phyloP scores from a whole-genome alignment of 2,113 vertebrate species.

The Passer domesticus region DNA sequence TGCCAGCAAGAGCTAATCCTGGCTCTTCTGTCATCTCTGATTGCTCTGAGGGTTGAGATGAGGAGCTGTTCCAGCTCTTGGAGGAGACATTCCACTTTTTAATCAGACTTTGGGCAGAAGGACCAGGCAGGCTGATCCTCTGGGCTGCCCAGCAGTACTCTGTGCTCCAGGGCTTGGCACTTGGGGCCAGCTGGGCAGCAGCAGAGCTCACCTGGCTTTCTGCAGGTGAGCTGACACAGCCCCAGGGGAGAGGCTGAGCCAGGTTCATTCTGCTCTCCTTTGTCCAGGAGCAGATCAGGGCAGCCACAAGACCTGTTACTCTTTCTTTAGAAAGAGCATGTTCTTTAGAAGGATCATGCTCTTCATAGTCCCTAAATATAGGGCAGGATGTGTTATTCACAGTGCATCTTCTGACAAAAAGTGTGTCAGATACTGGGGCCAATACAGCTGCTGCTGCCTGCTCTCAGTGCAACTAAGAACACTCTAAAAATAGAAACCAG shows the following conservation, averaged over 20 bases:
- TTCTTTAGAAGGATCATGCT: neutral
- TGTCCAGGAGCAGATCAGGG: neutral
- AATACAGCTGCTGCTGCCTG: neutral
- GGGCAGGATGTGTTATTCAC: neutral
- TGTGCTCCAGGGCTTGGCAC: neutral
- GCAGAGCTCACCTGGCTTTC: neutral
- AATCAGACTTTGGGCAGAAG: neutral
- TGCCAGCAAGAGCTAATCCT: neutral
- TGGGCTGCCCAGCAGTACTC: neutral
- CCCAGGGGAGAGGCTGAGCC: neutral
- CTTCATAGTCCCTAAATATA: neutral
- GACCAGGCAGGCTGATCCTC: neutral
- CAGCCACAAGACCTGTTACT: neutral
- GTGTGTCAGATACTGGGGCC: neutral
- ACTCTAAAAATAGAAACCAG: constrained; percentile 49
- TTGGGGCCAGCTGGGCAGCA: neutral
- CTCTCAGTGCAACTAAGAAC: neutral
- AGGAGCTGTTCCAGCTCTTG: neutral
- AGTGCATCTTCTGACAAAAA: neutral
- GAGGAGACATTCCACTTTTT: neutral
- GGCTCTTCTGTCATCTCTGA: neutral
- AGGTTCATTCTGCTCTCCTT: neutral
- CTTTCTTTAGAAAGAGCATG: neutral
- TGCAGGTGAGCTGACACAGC: neutral
- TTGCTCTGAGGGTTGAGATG: neutral